Evolutionary conservation across 2,113 vertebrate genomes (phyloP).

Genomic region (Pachypanchax playfairii): DNA sequence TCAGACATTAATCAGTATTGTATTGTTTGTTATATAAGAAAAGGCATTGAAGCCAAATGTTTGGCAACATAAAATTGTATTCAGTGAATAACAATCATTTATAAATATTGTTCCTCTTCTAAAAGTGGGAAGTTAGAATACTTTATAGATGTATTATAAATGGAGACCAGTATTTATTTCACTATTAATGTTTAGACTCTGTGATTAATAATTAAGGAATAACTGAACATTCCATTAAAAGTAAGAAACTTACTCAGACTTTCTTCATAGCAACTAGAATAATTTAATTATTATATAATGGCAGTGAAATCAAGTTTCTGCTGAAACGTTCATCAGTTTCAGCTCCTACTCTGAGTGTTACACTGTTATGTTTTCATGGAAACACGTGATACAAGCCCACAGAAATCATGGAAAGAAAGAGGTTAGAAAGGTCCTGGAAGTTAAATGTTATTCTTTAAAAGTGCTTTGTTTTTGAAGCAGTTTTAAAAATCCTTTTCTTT

Average conservation of each 20-base stretch:
- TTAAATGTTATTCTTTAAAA: conserved; percentile 68
- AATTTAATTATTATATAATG: background rate
- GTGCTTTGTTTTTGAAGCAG: conserved; percentile 69
- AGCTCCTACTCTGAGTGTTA: conserved; percentile 59
- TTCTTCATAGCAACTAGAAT: conserved; percentile 46
- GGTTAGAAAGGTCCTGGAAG: conserved; percentile 40
- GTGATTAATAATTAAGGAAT: too few species aligned
- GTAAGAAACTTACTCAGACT: conserved; percentile 52
- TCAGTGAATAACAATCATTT: conserved; percentile 48
- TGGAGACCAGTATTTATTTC: conserved; percentile 26
- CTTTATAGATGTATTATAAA: conserved; percentile 55
- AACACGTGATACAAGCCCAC: conserved; percentile 82
- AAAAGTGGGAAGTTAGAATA: conserved; percentile 29
- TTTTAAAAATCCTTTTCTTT: conserved; percentile 62
- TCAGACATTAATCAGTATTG: conserved; percentile 53
- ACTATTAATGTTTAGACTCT: too few species aligned
- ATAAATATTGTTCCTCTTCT: conserved; percentile 34
- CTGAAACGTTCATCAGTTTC: conserved; percentile 51
- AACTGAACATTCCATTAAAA: conserved; percentile 3
- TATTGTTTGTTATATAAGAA: too few species aligned
- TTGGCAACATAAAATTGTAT: conserved; percentile 30
- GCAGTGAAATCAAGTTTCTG: conserved; percentile 66
- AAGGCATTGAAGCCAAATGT: conserved; percentile 35
- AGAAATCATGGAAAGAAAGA: conserved; percentile 71
- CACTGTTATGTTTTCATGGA: conserved; percentile 83